phyloP scores from a whole-genome alignment of 2,888 invertebrate species.

The Drosophila prostipennis region DNA sequence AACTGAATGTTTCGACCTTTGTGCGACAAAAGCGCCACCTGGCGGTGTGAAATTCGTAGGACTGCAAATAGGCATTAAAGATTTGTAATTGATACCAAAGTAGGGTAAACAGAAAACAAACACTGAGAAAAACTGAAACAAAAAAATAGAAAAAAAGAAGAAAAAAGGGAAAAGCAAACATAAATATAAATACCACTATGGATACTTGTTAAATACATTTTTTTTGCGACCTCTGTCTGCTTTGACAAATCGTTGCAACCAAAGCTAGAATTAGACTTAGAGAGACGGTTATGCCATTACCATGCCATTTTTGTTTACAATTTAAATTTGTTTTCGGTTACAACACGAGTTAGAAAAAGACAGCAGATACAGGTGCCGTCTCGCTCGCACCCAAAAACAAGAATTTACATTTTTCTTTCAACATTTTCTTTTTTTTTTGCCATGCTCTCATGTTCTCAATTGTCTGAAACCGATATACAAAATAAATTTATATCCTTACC shows the following conservation, averaged over 20 bases:
- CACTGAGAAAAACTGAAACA: slow-evolving; percentile 25
- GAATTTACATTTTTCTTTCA: not conserved
- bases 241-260: slow-evolving; percentile 15
- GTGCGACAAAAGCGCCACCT: slow-evolving; percentile 15
- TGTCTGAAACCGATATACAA: slow-evolving; percentile 43
- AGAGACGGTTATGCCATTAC: slow-evolving; percentile 8
- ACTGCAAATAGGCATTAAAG: slow-evolving; percentile 50
- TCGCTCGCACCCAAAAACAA: slow-evolving; percentile 18
- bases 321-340: slow-evolving; percentile 6
- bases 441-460: slow-evolving; percentile 1
- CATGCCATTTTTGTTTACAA: not conserved
- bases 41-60: slow-evolving; percentile 43
- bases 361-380: slow-evolving; percentile 25
- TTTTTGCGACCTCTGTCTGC: slow-evolving; percentile 9
- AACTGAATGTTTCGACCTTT: slow-evolving; percentile 44
- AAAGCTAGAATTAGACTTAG: slow-evolving; percentile 17
- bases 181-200: slow-evolving; percentile 28
- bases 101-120: slow-evolving; percentile 14
- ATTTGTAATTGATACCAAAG: slow-evolving; percentile 43
- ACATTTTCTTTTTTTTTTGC: slow-evolving; percentile 3
- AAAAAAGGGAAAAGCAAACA: slow-evolving; percentile 17
- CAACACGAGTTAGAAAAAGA: slow-evolving; percentile 47
- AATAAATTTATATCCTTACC: slow-evolving; percentile 33
- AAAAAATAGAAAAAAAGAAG: slow-evolving; percentile 25
- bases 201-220: slow-evolving; percentile 25